Conservation (phyloP, 2,797 vertebrate genomes). For the Artibeus lituratus region DNA sequence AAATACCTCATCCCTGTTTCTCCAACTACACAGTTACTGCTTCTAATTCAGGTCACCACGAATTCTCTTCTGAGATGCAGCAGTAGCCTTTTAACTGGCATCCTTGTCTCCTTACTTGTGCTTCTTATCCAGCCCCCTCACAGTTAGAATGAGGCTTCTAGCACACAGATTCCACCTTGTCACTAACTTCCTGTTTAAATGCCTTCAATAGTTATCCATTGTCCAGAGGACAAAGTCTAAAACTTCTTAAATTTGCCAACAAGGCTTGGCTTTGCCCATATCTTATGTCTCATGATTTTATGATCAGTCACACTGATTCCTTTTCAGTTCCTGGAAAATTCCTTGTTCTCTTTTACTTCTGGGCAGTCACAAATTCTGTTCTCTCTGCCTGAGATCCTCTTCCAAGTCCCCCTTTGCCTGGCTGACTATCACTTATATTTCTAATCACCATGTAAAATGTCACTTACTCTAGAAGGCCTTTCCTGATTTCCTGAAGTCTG, state of each 20-base stretch:
- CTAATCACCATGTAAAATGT: not conserved
- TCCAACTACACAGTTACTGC: not conserved
- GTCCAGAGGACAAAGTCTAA: constrained; percentile 34
- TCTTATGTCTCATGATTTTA: not conserved
- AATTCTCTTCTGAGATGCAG: not conserved
- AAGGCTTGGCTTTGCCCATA: not conserved
- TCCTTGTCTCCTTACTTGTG: not conserved
- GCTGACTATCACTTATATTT: not conserved
- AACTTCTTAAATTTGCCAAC: not conserved
- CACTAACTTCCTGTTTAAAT: not conserved
- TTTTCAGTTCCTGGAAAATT: constrained; percentile 39
- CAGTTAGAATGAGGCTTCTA: not conserved
- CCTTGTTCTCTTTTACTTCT: constrained; percentile 31
- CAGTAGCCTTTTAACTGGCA: not conserved
- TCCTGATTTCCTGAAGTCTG: constrained; percentile 1
- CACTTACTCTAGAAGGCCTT: constrained; percentile 30
- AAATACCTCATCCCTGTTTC: not conserved
- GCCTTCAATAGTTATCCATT: not conserved
- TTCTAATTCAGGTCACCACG: not conserved
- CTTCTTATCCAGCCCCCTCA: not conserved
- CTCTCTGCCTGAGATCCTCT: not conserved
- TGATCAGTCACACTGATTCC: not conserved
- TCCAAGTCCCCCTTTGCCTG: not conserved
- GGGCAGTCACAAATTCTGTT: not conserved
- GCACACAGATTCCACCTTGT: not conserved